Evolutionary conservation across 2,888 invertebrate species (phyloP), one percentile per base, ranked within the genome.

Genomic region (Alviniconcha strummeri): DNA sequence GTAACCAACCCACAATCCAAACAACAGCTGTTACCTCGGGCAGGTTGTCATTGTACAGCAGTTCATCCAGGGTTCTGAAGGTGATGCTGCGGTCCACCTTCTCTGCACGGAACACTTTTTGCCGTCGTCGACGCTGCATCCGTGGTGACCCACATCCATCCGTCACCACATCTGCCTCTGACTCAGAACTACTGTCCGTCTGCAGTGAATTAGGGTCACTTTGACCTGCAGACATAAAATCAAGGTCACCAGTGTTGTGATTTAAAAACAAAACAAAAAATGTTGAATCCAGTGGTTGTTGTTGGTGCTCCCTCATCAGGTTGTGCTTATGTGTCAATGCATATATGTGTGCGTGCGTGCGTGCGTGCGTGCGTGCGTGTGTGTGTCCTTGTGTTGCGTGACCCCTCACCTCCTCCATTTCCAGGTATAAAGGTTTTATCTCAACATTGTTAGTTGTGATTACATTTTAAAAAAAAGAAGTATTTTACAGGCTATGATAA

Each of bases 131-230:
- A 82, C 97, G 94, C 89, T 97, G 97, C 91, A 97, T 95, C 80
- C 97, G 94, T 0, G 98, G 98, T 4, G 97, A 97, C 0, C 97
- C 96, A 88, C 97, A 96, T 87, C 96, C 95, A 84, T 96, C 96
- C 11, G 84, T 85, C 64, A 83, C 84, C 52, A 96, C 96, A 85
- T 96, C 96, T 86, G 96, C 96, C 1, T 96, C 96, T 13, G 96
- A 95, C 89, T 96, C 96, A 9, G 87, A 87, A 77, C 85, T 87
- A 64, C 85, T 84, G 75, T 86, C 86, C 13, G 85, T 86, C 71
- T 85, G 85, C 71, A 86, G 77, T 69, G 75, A 36, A 3, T 60
- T 82, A 56, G 77, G 13, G 77, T 77, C 82, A 15, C 57, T 69
- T 36, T 82, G 82, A 76, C 77, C 82, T 82, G 77, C n/a, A 81